phyloP scores from a whole-genome alignment of 2,797 vertebrate genomes.

The Anisognathus igniventris region DNA sequence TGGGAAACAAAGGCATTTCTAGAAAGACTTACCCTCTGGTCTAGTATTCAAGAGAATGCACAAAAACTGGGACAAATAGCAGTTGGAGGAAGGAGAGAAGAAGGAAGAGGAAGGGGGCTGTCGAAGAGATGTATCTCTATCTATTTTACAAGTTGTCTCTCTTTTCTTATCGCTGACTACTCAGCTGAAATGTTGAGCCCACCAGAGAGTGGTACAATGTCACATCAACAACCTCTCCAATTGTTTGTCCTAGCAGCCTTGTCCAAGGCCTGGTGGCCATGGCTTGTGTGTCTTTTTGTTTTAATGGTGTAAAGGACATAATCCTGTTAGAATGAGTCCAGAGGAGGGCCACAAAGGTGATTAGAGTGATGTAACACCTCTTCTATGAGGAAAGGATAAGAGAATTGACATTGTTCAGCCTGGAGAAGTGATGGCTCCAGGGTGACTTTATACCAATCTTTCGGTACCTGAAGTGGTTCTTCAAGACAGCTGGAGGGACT shows the following conservation, averaged over 20 bases:
- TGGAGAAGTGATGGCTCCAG: background rate
- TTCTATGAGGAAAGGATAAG: background rate
- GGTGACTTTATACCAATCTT: background rate
- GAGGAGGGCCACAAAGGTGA: background rate
- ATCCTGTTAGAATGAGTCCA: background rate
- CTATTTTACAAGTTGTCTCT: background rate
- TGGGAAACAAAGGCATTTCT: background rate
- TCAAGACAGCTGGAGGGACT: background rate
- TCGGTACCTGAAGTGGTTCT: background rate
- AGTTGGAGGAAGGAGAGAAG: background rate
- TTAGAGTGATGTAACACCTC: background rate
- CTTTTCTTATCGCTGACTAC: background rate
- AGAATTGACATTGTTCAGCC: background rate
- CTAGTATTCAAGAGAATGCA: background rate
- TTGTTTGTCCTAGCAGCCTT: background rate
- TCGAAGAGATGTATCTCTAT: background rate
- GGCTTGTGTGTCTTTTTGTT: background rate
- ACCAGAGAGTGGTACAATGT: rapidly evolving
- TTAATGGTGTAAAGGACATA: background rate
- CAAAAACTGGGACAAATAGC: background rate
- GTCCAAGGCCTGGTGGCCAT: background rate
- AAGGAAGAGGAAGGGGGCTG: background rate
- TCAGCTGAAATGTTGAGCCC: background rate
- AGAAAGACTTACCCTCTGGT: background rate
- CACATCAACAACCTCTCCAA: background rate